These are phyloP conservation scores for Dryobotodes eremita DNA, from an alignment of 2,888 invertebrate species.

Conservation along the genomic window DNA sequence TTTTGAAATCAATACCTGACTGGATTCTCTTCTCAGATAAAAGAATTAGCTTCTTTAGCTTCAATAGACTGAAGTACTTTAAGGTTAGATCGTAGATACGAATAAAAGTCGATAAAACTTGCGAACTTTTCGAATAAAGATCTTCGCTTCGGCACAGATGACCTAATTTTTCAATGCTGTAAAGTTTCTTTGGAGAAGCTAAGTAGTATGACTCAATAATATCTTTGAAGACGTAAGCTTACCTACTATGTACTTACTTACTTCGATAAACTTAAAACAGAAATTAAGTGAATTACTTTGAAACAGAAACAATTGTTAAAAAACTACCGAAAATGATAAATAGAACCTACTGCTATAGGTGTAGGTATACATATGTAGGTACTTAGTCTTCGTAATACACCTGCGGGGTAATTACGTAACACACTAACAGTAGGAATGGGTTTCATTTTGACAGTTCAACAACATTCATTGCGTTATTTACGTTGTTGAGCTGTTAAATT, in stretches of 20 bases:
- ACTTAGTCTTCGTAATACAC: too few species aligned
- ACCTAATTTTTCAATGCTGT: conserved; percentile 76
- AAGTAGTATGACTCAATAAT: conserved; percentile 64
- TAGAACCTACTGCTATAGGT: not conserved
- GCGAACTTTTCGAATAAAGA: conserved; percentile 77
- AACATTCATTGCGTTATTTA: too few species aligned
- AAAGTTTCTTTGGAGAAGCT: conserved; percentile 65
- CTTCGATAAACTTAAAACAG: not conserved
- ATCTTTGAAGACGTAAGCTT: conserved; percentile 40
- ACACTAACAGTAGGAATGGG: too few species aligned
- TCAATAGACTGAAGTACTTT: conserved; percentile 61
- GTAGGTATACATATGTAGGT: not conserved
- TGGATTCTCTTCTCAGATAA: conserved; percentile 49
- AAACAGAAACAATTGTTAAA: not conserved
- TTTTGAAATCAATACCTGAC: conserved; percentile 52
- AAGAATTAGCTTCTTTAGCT: conserved; percentile 54
- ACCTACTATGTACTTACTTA: not conserved
- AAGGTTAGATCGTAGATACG: conserved; percentile 66
- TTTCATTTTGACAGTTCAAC: too few species aligned
- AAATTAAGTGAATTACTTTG: not conserved
- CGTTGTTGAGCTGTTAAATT: too few species aligned
- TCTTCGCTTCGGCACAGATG: conserved; percentile 72
- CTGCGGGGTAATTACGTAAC: too few species aligned
- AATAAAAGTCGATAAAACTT: conserved; percentile 71
- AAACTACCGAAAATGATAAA: not conserved